These are phyloP conservation scores for Stegostoma tigrinum DNA, from an alignment of 2,113 vertebrate species.

Conservation along the genomic window DNA sequence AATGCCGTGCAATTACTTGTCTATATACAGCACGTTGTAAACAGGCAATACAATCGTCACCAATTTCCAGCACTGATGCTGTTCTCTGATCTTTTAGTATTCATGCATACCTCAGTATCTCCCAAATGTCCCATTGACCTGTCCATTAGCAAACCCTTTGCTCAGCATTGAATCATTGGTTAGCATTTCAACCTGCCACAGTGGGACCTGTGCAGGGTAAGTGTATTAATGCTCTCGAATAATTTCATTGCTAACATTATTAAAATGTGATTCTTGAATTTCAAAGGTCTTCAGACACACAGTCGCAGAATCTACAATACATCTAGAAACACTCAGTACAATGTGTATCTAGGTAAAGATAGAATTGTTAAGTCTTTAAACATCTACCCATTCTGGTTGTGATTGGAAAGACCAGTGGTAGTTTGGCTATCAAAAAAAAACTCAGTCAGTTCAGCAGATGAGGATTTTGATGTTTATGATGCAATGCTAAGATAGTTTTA, in stretches of 20 bases:
- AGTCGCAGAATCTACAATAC: background rate
- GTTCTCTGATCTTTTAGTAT: background rate
- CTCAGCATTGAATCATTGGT: background rate
- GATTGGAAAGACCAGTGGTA: background rate
- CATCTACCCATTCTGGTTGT: background rate
- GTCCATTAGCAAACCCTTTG: background rate
- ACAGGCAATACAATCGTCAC: background rate
- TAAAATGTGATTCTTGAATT: background rate
- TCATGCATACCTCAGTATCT: too few species aligned
- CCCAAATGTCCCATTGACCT: too few species aligned
- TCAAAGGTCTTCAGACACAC: background rate
- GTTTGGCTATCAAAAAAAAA: background rate
- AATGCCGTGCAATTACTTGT: background rate
- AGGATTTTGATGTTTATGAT: background rate
- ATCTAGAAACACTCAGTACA: background rate
- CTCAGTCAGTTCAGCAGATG: background rate
- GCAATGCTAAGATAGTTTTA: background rate
- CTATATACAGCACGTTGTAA: background rate
- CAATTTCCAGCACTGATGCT: background rate
- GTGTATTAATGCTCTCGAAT: background rate
- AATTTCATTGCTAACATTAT: background rate
- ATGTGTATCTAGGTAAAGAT: background rate
- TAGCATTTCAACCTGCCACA: background rate
- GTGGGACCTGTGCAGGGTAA: background rate
- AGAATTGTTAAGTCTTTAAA: background rate